phyloP scores from a whole-genome alignment of 2,888 invertebrate species.

The Erpobdella octoculata region DNA sequence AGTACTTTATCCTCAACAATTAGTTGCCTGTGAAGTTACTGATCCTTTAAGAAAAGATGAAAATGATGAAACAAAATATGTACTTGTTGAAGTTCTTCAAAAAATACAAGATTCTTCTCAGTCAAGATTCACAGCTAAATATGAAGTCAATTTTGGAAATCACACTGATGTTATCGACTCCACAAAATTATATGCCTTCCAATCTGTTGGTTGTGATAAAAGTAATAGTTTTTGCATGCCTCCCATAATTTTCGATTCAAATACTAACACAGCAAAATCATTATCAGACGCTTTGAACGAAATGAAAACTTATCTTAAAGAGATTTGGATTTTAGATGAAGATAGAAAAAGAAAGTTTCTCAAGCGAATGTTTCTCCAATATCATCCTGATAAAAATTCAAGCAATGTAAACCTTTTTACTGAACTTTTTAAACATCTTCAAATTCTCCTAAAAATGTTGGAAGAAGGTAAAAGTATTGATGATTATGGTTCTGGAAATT shows the following conservation, averaged over 20 bases:
- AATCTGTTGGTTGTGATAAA: background rate
- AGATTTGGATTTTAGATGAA: conserved; percentile 7
- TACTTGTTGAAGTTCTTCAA: background rate
- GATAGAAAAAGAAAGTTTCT: background rate
- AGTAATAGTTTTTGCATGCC: background rate
- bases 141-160: conserved; percentile 10
- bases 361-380: background rate
- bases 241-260: background rate
- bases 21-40: background rate
- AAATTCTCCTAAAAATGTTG: background rate
- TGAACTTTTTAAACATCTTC: conserved; percentile 1
- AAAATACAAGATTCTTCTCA: too few species aligned
- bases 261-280: background rate
- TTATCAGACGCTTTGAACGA: conserved; percentile 1
- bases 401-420: background rate
- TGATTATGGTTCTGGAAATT: background rate
- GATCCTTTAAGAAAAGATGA: background rate
- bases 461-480: background rate
- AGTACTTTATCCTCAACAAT: background rate
- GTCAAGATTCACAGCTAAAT: conserved; percentile 2
- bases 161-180: background rate
- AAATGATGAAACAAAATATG: background rate
- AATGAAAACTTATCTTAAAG: background rate
- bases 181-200: background rate
- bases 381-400: conserved; percentile 8